Evolutionary conservation across 2,113 vertebrate species (phyloP), one percentile per base, ranked within the genome.

Genomic region (Psephotus haematonotus): DNA sequence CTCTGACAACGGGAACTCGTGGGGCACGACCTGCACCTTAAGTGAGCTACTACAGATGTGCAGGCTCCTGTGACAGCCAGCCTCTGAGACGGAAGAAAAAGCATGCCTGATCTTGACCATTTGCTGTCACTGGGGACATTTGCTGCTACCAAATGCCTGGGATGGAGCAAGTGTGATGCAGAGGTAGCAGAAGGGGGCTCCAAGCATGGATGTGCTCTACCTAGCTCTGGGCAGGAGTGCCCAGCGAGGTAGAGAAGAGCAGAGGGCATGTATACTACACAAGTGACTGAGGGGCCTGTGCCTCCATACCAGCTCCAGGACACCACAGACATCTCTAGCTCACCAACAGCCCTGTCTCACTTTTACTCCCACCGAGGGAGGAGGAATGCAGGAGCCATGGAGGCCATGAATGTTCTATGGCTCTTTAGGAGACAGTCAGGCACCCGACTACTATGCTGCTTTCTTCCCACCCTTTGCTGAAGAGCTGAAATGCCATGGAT

Each of bases 131-230:
- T 9, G 8, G 43, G 43, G 23, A 44, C 33, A n/a, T n/a, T 23
- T n/a, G 33, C 33, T 59, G 77, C 82, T 87, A 33, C 62, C 64
- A 71, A 87, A 60, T 1, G 23, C 17, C 63, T 28, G 33, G 28
- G 31, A 39, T 1, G 10, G 33, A 77, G 1, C 7, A 57, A 88
- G 37, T 0, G 5, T 28, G 41, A 86, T 11, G 17, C 6, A 37
- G 27, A 82, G 11, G 41, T 10, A 41, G 41, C 0, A 3, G 46
- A 77, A 88, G 50, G 17, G 8, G 22, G 23, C 22, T 86, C 35
- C 12, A 44, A 69, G 35, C 22, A n/a, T 0, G 0, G 37, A 41
- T 1, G 2, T 7, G 1, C 41, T 47, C 15, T 44, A 44, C 13
- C 17, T 31, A 50, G 27, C 31, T 57, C 55, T 49, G 37, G 35